A percentile compares a stretch with the other conserved stretches of the same genome.
phyloP scores from a whole-genome alignment of 1,140 invertebrate genomes.

The Aphaenogaster ashmeadi region DNA sequence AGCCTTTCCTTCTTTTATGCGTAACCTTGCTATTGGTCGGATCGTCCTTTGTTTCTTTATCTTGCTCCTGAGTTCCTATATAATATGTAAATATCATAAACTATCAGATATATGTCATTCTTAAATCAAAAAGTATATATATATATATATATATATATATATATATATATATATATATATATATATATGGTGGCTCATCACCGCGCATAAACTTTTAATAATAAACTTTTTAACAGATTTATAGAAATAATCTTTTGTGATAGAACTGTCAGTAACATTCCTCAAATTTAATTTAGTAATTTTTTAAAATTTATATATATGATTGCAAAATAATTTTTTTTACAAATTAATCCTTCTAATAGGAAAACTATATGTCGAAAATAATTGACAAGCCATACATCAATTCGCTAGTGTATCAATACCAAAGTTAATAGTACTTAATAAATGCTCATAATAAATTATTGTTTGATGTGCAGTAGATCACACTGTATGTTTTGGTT shows the following conservation, averaged over 20 bases:
- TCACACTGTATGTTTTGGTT: neutral
- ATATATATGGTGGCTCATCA: neutral
- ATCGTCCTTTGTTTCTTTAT: conserved; percentile 59
- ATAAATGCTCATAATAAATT: neutral
- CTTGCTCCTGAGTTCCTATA: conserved; percentile 55
- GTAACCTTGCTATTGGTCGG: conserved; percentile 34
- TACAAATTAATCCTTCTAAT: neutral
- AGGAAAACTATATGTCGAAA: neutral
- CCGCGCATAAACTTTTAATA: neutral
- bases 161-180: neutral
- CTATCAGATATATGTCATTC: neutral
- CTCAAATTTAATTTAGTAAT: neutral
- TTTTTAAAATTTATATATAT: neutral
- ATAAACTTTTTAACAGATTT: neutral
- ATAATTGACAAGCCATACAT: neutral
- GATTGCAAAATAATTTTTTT: neutral
- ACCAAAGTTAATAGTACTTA: neutral
- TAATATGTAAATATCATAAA: neutral
- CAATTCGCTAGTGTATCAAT: neutral
- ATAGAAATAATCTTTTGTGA: neutral
- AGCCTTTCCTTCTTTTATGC: conserved; percentile 69
- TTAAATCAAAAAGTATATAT: neutral
- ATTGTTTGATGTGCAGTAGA: neutral
- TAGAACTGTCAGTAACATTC: neutral
- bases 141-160: neutral